Evolutionary conservation across 2,888 invertebrate genomes (phyloP), one percentile per base, ranked within the genome.

Genomic region (Dione vanillae): DNA sequence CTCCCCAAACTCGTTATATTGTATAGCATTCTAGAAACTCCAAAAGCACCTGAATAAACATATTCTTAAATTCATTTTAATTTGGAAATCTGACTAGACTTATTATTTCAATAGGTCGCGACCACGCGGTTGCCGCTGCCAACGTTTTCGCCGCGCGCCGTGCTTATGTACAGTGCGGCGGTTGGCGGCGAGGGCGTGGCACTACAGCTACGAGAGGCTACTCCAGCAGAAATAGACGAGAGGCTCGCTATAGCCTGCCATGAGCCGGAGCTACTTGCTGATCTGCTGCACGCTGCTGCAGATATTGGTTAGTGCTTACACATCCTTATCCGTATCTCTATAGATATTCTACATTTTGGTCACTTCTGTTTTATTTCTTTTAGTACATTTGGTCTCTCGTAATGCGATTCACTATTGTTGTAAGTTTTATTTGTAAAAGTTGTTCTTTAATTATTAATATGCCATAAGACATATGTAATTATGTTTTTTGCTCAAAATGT

Each of bases 191-290:
- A 93, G 78, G 92, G 92, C 10, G 95, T 95, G 73, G 95, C 95
- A 72, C 87, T 95, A 76, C 95, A 95, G 85, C 91, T 95, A 78
- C 93, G 95, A 45, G 95, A 95, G 80, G 94, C 95, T 41, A 94
- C 88, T 20, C 91, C 92, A 0, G 90, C 88, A 7, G 92, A 91
- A 78, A 83, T 91, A 69, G 94, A 95, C 79, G 96, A 96, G 78
- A 94, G 96, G 79, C 94, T 96, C 74, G 95, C 96, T 78, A 95
- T 95, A 82, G 95, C 96, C 77, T 96, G 96, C 89, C 96, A 96
- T 83, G 96, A 96, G 89, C 95, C 96, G 40, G 96, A 96, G 82
- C 94, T 96, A 84, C 92, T 96, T 70, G 95, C 96, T 61, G 96
- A 96, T 86, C 93, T 96, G 81, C 92, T 96, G 77, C 95, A 96